Percentiles rank a stretch among this genome's conserved stretches.
These are phyloP conservation scores for Halichondria panicea DNA, from an alignment of 37 sponge, comb jelly and placozoan genomes.

Conservation along the genomic window DNA sequence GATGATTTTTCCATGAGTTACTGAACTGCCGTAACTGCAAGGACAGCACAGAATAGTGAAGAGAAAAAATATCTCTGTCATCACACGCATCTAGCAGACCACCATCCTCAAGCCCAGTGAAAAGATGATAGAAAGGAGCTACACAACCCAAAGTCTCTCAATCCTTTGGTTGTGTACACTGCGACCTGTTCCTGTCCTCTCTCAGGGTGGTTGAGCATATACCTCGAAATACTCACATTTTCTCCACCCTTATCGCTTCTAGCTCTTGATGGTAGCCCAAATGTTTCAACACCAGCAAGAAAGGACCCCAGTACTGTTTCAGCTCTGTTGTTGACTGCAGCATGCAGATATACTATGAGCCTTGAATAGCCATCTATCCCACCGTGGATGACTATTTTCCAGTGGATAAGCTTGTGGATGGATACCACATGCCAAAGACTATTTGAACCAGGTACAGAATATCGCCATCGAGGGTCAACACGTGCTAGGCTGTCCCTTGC, in stretches of 20 bases:
- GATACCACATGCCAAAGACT: conserved; percentile 72
- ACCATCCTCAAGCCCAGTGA: conserved; percentile 51
- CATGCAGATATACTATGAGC: conserved; percentile 52
- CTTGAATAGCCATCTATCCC: conserved; percentile 68
- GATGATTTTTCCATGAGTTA: conserved; percentile 43
- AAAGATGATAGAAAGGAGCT: conserved; percentile 38
- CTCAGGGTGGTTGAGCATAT: conserved; percentile 67
- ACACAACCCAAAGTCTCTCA: conserved; percentile 73
- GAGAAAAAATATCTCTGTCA: conserved; percentile 40
- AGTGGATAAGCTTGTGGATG: conserved; percentile 61
- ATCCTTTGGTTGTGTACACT: conserved; percentile 83
- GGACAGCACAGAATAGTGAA: conserved; percentile 49
- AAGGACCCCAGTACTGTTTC: conserved; percentile 53
- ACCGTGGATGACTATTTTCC: conserved; percentile 65
- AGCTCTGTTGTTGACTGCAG: conserved; percentile 51
- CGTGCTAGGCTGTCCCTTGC: conserved; percentile 6
- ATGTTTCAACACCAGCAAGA: conserved; percentile 38
- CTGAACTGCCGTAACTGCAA: conserved; percentile 40
- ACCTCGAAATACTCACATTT: conserved; percentile 47
- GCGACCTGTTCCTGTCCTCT: conserved; percentile 56
- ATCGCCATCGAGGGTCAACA: conserved; percentile 41
- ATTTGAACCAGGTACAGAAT: conserved; percentile 53
- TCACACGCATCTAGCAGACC: conserved; percentile 29
- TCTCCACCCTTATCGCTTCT: conserved; percentile 70
- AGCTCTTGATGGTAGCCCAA: conserved; percentile 68